Evolutionary conservation across 2,888 invertebrate species (phyloP), one percentile per base, ranked within the genome.

Genomic region (Chloroclystis v-ata): DNA sequence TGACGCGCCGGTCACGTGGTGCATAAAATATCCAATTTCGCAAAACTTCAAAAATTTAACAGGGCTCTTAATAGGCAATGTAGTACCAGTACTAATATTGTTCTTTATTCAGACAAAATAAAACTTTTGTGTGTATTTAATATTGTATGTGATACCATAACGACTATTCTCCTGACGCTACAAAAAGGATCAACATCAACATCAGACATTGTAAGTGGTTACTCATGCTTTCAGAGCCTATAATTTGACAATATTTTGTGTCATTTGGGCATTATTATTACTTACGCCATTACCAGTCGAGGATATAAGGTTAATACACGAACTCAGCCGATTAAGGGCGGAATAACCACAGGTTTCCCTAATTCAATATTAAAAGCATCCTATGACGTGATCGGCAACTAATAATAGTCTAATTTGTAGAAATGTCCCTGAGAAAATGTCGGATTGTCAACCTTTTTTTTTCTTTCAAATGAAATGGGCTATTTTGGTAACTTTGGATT

Each of bases 231-330:
- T 82, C 84, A 81, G 78, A 83, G 76, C 79, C 85, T 86, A 87
- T 87, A 87, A 87, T 87, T 87, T 87, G 84, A 86, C 86, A 87
- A 86, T 87, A 86, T 86, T 87, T 86, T 87, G 86, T 87, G 86
- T 87, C 87, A 87, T 86, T 87, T 86, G 77, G 84, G 78, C 78
- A 82, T 86, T 84, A 83, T 84, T 85, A 87, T 86, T 86, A 86
- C 86, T 83, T 83, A 80, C 74, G 82, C 75, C 78, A 85, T 86
- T 84, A 86, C 83, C 70, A 67, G 78, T 75, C 77, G 79, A 79
- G 80, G 85, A 83, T 85, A 82, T 81, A 82, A 81, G 69, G 78
- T 78, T 86, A 81, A 85, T 83, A 84, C 78, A 70, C 71, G 76
- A 75, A 75, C 74, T 67, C 74, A 72, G 73, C 63, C 84, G 87